Conservation (phyloP, 1,140 invertebrate species). For the Brachystomella parvula region DNA sequence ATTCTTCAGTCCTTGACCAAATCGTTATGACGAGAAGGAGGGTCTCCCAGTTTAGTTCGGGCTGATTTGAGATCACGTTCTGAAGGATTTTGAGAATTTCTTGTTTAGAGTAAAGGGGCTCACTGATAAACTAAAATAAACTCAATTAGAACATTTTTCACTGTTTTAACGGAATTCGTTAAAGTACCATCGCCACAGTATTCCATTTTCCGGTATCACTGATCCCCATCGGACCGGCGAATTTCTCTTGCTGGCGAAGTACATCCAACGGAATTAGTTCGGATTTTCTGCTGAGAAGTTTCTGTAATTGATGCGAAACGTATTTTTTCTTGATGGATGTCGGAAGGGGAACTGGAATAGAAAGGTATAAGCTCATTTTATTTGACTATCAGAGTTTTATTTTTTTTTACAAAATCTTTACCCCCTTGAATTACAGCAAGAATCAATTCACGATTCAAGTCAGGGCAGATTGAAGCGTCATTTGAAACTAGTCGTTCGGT, state of each 20-base stretch:
- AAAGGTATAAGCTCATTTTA: not conserved
- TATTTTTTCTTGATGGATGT: constrained; percentile 18
- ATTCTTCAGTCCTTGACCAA: constrained; percentile 10
- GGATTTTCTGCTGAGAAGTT: not conserved
- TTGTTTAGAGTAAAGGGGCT: not conserved
- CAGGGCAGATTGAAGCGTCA: not conserved
- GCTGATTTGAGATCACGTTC: constrained; percentile 1
- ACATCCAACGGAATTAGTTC: constrained; percentile 8
- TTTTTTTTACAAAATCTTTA: not conserved
- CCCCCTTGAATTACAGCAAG: constrained; percentile 8
- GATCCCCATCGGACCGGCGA: constrained; percentile 1
- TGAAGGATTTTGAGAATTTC: constrained; percentile 9
- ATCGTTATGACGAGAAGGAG: constrained; percentile 18
- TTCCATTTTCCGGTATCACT: not conserved
- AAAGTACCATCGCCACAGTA: constrained; percentile 8
- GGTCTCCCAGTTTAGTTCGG: constrained; percentile 28
- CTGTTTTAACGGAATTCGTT: not conserved
- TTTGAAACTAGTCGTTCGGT: not conserved
- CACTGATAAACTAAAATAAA: constrained; percentile 8
- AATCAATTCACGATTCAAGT: constrained; percentile 6
- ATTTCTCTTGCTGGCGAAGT: constrained; percentile 23
- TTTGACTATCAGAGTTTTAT: not conserved
- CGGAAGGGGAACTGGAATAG: constrained; percentile 16
- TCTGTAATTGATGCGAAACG: constrained; percentile 11
- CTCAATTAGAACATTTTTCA: not conserved